phyloP scores from a whole-genome alignment of 2,888 invertebrate genomes.

The Drosophila tanythrix region DNA sequence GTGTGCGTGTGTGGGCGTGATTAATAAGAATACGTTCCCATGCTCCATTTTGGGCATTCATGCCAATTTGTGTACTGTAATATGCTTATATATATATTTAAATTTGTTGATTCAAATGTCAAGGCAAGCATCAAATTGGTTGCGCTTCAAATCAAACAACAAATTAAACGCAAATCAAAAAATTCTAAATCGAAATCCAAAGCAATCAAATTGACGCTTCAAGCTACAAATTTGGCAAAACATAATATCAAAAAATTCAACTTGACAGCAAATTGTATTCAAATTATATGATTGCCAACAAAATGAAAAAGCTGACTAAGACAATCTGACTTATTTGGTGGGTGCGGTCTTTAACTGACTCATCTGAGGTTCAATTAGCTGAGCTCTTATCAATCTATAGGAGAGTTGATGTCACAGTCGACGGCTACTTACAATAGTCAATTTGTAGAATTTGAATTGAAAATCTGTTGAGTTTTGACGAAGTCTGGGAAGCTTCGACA shows the following conservation, averaged over 20 bases:
- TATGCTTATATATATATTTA: conserved; percentile 4
- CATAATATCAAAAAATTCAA: conserved; percentile 10
- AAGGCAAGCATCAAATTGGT: conserved; percentile 49
- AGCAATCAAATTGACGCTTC: conserved; percentile 50
- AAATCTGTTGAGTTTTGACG: not conserved
- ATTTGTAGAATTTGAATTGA: not conserved
- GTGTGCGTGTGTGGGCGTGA: conserved; percentile 44
- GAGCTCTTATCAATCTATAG: conserved; percentile 6
- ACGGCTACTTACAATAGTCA: not conserved
- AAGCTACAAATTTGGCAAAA: conserved; percentile 51
- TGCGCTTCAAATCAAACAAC: conserved; percentile 47
- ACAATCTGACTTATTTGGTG: conserved; percentile 6
- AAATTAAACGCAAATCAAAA: conserved; percentile 23
- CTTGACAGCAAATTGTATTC: conserved; percentile 42
- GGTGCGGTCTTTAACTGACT: conserved; percentile 20
- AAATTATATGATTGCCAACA: conserved; percentile 32
- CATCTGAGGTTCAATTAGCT: conserved; percentile 9
- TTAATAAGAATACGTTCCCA: conserved; percentile 41
- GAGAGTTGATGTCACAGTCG: not conserved
- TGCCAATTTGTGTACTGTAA: not conserved
- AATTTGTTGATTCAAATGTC: conserved; percentile 34
- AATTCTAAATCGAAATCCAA: conserved; percentile 14
- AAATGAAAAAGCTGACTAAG: conserved; percentile 37
- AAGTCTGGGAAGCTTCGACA: not conserved
- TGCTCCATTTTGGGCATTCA: conserved; percentile 32